Percentiles rank a stretch among this genome's conserved stretches.
phyloP scores from a whole-genome alignment of 2,113 vertebrate species.

The Daphoenositta chrysoptera region DNA sequence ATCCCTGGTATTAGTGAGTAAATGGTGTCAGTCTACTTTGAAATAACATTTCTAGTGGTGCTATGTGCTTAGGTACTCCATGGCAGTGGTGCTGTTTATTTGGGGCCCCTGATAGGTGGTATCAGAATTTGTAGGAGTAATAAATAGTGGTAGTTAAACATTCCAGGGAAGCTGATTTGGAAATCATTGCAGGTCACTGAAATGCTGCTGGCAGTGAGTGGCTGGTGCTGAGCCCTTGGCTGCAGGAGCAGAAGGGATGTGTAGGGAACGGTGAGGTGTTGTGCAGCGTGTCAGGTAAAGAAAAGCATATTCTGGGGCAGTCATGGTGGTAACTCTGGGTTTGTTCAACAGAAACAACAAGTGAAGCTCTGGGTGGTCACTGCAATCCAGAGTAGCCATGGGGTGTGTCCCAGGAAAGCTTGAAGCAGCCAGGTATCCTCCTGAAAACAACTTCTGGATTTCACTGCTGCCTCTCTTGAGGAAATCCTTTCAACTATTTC shows the following conservation, averaged over 20 bases:
- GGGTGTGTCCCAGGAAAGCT: background rate
- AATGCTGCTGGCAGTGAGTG: rapidly evolving
- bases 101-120: background rate
- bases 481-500: background rate
- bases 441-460: background rate
- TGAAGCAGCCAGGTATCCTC: background rate
- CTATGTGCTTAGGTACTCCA: background rate
- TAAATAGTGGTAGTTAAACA: background rate
- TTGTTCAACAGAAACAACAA: rapidly evolving
- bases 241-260: background rate
- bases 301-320: rapidly evolving
- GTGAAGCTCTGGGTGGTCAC: background rate
- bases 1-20: background rate
- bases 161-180: background rate
- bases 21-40: background rate
- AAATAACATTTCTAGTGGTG: background rate
- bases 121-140: background rate
- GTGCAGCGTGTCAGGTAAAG: background rate
- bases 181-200: background rate
- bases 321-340: background rate
- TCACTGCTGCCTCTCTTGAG: background rate
- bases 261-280: background rate
- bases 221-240: background rate
- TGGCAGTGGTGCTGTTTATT: background rate
- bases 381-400: rapidly evolving